A percentile compares a stretch with the other conserved stretches of the same genome.
Conservation (phyloP, 2,797 vertebrate genomes). For the Sebastes umbrosus region DNA sequence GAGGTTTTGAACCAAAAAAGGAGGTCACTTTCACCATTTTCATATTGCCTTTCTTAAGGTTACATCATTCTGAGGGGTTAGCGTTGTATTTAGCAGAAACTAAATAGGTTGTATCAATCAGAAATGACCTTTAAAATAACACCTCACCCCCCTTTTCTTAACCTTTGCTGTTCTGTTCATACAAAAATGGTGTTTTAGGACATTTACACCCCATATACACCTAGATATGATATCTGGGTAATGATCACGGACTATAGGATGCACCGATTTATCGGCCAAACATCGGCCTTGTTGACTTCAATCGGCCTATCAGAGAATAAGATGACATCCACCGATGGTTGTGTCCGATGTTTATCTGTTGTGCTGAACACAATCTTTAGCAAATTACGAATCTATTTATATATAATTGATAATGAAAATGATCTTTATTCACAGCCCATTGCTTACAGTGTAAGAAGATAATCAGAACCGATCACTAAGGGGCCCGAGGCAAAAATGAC, state of each 20-base stretch:
- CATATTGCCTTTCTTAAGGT: not conserved
- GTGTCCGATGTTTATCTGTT: too few species aligned
- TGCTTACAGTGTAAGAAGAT: not conserved
- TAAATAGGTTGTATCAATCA: not conserved
- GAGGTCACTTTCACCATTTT: not conserved
- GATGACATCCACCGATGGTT: too few species aligned
- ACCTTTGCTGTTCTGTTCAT: not conserved
- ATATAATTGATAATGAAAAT: not conserved
- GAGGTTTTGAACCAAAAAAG: not conserved
- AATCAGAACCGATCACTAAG: not conserved
- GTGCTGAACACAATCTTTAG: too few species aligned
- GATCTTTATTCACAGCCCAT: not conserved
- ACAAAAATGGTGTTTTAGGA: not conserved
- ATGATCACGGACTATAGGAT: not conserved
- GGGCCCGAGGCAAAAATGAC: not conserved
- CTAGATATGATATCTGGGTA: not conserved
- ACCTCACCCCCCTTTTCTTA: not conserved
- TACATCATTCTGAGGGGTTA: constrained; percentile 10
- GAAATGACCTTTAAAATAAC: not conserved
- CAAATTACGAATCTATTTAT: not conserved
- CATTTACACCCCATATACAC: not conserved
- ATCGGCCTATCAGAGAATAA: too few species aligned
- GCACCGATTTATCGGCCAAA: too few species aligned
- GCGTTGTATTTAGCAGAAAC: not conserved
- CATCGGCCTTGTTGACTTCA: too few species aligned